A percentile compares a stretch with the other conserved stretches of the same genome.
phyloP scores from a whole-genome alignment of 1,140 invertebrate species.

The Nephila pilipes region DNA sequence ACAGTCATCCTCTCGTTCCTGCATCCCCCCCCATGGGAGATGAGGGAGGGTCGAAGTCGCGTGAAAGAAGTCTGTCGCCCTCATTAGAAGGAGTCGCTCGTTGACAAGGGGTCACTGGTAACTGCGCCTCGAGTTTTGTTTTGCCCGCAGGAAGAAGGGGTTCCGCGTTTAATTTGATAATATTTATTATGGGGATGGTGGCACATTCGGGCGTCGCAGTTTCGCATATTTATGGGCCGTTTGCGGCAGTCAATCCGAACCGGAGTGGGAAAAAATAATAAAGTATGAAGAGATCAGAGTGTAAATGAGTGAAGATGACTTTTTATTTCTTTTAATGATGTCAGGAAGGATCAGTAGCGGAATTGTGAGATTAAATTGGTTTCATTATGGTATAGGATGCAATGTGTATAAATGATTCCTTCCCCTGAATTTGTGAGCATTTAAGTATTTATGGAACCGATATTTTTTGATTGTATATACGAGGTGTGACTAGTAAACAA shows the following conservation, averaged over 20 bases:
- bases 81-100: conserved; percentile 51
- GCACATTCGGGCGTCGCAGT: not conserved
- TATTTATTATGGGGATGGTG: conserved; percentile 11
- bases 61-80: conserved; percentile 49
- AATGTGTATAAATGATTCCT: too few relatives aligned
- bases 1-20: conserved; percentile 4
- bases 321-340: not conserved
- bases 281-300: not conserved
- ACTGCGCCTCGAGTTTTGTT: not conserved
- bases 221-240: not conserved
- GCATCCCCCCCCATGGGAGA: not conserved
- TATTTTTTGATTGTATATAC: too few relatives aligned
- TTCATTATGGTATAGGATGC: not conserved
- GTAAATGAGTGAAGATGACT: not conserved
- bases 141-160: not conserved
- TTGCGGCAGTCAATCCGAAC: not conserved
- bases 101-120: conserved; percentile 50
- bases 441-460: too few relatives aligned
- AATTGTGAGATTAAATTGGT: not conserved
- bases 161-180: conserved; percentile 33
- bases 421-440: too few relatives aligned
- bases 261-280: not conserved
- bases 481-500: too few relatives aligned
- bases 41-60: not conserved
- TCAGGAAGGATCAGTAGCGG: not conserved